Evolutionary conservation across 2,113 vertebrate genomes (phyloP).

Genomic region (Tilapia sparmanii): DNA sequence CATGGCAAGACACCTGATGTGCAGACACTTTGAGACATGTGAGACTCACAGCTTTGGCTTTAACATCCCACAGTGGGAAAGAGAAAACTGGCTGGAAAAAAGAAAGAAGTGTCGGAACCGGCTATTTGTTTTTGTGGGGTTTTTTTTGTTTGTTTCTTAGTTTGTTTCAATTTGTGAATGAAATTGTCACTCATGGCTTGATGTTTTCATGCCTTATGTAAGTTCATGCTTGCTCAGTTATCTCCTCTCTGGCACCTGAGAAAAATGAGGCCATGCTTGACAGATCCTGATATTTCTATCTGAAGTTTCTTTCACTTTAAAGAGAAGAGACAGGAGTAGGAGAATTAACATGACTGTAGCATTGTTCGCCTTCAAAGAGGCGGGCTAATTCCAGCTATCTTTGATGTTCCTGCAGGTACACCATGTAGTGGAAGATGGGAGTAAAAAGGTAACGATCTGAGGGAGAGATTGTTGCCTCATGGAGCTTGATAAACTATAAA

Average conservation of each 20-base stretch:
- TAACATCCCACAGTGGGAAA: neutral
- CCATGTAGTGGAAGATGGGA: neutral
- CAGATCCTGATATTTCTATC: neutral
- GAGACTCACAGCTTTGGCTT: neutral
- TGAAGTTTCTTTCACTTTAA: conserved; percentile 8
- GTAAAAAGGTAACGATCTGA: neutral
- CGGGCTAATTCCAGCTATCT: conserved; percentile 16
- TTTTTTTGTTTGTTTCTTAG: neutral
- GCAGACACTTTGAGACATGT: neutral
- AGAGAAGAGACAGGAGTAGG: neutral
- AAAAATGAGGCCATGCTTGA: neutral
- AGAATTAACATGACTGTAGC: conserved; percentile 11
- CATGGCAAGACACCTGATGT: conserved; percentile 33
- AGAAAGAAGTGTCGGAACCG: neutral
- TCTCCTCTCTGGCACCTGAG: neutral
- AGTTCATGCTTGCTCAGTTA: neutral
- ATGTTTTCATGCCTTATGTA: neutral
- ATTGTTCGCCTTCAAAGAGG: conserved; percentile 30
- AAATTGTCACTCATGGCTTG: neutral
- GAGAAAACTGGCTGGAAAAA: neutral
- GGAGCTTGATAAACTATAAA: conserved; percentile 24
- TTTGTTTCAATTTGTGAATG: neutral
- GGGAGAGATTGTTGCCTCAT: neutral
- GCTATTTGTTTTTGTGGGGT: neutral
- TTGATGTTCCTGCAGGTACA: conserved; percentile 37